A percentile compares a stretch with the other conserved stretches of the same genome.
phyloP scores from a whole-genome alignment of 2,113 vertebrate genomes.

The Caranx melampygus region DNA sequence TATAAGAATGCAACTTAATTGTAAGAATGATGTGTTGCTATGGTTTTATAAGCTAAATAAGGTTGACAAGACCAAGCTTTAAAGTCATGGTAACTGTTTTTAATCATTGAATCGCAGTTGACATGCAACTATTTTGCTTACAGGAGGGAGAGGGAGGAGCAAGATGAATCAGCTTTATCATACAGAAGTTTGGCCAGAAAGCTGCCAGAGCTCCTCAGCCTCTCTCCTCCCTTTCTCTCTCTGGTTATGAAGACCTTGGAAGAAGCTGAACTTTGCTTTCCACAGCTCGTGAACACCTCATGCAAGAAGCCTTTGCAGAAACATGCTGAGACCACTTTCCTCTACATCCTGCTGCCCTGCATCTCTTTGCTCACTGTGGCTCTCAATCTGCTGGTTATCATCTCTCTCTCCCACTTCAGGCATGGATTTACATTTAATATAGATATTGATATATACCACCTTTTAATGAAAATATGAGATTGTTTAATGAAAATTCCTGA shows the following conservation, averaged over 20 bases:
- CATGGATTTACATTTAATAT: not conserved
- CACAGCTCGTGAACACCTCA: not conserved
- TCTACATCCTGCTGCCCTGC: not conserved
- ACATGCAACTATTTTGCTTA: too few relatives aligned
- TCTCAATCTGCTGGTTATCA: conserved; percentile 43
- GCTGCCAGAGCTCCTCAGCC: not conserved
- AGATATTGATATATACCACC: not conserved
- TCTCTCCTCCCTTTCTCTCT: not conserved
- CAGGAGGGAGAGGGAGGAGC: too few relatives aligned
- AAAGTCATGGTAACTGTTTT: not conserved
- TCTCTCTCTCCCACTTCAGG: conserved; percentile 46
- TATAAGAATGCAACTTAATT: too few relatives aligned
- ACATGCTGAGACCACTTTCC: not conserved
- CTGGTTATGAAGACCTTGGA: not conserved
- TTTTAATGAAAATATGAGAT: not conserved
- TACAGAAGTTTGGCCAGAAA: not conserved
- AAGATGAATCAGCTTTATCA: too few relatives aligned
- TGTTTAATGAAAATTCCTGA: not conserved
- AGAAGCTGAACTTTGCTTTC: conserved; percentile 3
- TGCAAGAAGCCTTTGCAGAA: not conserved
- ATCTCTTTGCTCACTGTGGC: conserved; percentile 17
- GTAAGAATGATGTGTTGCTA: too few relatives aligned
- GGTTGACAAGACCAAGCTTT: not conserved
- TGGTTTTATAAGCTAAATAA: not conserved
- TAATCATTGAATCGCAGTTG: not conserved